phyloP scores from a whole-genome alignment of 2,888 invertebrate species.

The Nomada flava region DNA sequence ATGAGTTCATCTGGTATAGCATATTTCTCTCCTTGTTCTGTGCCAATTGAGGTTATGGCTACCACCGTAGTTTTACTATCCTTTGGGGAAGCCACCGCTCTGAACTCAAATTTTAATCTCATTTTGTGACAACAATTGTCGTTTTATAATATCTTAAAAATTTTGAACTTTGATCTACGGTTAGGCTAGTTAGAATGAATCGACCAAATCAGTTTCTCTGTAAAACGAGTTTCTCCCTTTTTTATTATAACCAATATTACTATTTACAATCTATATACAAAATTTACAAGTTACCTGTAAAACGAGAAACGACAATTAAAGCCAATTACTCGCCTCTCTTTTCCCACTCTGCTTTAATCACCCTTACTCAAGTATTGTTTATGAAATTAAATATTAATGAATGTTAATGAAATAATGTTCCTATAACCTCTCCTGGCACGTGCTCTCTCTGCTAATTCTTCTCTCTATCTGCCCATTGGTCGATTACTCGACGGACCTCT shows the following conservation, averaged over 20 bases:
- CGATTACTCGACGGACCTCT: no score
- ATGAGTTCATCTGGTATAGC: constrained; percentile 26
- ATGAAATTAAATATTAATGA: no score
- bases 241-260: no score
- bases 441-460: constrained; percentile 2
- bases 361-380: neutral
- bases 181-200: neutral
- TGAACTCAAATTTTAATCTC: constrained; percentile 26
- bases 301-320: constrained; percentile 45
- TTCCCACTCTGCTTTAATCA: constrained; percentile 14
- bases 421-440: constrained; percentile 19
- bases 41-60: constrained; percentile 31
- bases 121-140: constrained; percentile 31
- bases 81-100: constrained; percentile 5
- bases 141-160: constrained; percentile 6
- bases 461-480: neutral
- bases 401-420: neutral
- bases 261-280: no score
- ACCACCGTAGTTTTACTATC: constrained; percentile 25
- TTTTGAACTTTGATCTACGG: neutral
- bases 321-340: constrained; percentile 49
- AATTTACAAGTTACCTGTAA: no score
- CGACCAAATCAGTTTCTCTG: constrained; percentile 31
- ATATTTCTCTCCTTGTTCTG: constrained; percentile 19
- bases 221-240: neutral